phyloP scores from a whole-genome alignment of 2,797 vertebrate species.

The Pantherophis alleghaniensis region DNA sequence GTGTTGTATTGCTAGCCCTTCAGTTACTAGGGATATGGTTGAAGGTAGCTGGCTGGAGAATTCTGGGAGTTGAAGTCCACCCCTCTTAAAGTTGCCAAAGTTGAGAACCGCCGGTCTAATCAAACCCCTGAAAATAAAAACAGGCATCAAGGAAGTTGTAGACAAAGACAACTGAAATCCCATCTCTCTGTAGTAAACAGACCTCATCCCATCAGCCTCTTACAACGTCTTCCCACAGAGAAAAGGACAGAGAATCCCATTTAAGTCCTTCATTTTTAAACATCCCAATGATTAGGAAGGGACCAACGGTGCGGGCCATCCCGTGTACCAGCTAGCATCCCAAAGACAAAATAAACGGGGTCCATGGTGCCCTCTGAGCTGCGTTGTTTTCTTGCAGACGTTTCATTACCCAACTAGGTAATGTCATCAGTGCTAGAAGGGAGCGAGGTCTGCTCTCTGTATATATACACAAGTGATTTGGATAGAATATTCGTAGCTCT shows the following conservation, averaged over 20 bases:
- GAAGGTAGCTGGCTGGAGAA: background rate
- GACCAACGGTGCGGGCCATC: fast-evolving
- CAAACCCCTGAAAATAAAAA: background rate
- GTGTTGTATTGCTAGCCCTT: no score
- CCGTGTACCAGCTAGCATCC: background rate
- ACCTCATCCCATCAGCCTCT: no score
- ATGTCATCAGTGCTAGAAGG: no score
- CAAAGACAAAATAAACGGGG: background rate
- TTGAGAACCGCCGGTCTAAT: background rate
- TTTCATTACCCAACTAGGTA: no score
- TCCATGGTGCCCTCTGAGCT: background rate
- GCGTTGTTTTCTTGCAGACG: background rate
- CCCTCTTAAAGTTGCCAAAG: background rate
- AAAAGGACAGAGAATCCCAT: background rate
- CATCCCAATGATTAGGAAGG: background rate
- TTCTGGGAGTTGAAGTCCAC: background rate
- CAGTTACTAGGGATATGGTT: no score
- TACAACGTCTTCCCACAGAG: background rate
- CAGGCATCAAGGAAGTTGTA: background rate
- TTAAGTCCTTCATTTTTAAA: background rate
- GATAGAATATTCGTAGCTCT: no score
- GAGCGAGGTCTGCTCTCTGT: no score
- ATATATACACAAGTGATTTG: no score
- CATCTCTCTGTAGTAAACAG: background rate
- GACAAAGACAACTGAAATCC: background rate